A percentile compares a stretch with the other conserved stretches of the same genome.
Conservation (phyloP, 2,888 invertebrate species). For the Machimus atricapillus region DNA sequence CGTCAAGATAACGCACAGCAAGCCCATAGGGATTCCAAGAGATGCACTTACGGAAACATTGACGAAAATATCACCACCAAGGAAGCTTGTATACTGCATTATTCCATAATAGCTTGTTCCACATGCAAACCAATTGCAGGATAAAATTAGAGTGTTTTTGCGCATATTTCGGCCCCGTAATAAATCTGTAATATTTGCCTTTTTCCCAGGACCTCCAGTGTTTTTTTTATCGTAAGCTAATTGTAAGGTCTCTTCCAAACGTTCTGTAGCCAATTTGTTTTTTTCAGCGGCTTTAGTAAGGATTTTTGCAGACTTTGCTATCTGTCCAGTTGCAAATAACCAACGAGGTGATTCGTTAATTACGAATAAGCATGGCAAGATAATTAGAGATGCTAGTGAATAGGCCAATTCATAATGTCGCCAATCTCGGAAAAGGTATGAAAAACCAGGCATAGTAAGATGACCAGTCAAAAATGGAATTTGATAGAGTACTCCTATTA, state of each 20-base stretch:
- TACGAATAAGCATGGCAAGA: conserved; percentile 71
- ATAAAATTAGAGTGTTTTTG: conserved; percentile 74
- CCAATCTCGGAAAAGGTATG: conserved; percentile 73
- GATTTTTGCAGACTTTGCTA: conserved; percentile 68
- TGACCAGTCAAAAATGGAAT: conserved; percentile 73
- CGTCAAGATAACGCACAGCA: conserved; percentile 72
- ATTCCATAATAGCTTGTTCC: conserved; percentile 89
- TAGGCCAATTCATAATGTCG: conserved; percentile 72
- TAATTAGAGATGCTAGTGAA: conserved; percentile 68
- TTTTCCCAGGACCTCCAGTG: conserved; percentile 57
- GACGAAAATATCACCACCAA: conserved; percentile 81
- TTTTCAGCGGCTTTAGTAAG: conserved; percentile 70
- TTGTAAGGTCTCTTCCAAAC: conserved; percentile 62
- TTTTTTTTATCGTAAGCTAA: conserved; percentile 61
- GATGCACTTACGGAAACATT: conserved; percentile 84
- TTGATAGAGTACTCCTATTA: conserved; percentile 67
- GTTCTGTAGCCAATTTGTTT: conserved; percentile 66
- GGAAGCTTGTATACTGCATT: conserved; percentile 82
- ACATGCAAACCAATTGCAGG: conserved; percentile 83
- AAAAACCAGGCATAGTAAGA: conserved; percentile 67
- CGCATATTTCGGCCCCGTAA: conserved; percentile 75
- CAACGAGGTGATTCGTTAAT: conserved; percentile 83
- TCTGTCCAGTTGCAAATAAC: conserved; percentile 73
- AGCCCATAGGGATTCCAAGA: conserved; percentile 72
- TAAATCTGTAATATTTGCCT: conserved; percentile 69